Percentiles rank a stretch among this genome's conserved stretches.
These are phyloP conservation scores for Sycophaga agraensis DNA, from an alignment of 1,140 invertebrate species.

Conservation along the genomic window DNA sequence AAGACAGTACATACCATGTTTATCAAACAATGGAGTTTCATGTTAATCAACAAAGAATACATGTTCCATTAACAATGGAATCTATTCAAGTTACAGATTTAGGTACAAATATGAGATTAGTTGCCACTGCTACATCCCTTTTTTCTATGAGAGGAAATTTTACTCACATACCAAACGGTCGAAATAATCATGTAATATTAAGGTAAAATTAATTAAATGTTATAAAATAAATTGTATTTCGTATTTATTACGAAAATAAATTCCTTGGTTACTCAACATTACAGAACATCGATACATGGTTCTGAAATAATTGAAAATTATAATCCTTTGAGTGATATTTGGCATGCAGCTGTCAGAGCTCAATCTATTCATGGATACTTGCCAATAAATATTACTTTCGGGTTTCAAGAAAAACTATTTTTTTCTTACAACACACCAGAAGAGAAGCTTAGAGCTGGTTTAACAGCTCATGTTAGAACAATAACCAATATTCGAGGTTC, in stretches of 20 bases:
- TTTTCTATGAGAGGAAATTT: slow-evolving; percentile 63
- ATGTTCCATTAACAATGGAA: slow-evolving; percentile 56
- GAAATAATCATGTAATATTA: slow-evolving; percentile 62
- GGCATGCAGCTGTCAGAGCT: slow-evolving; percentile 62
- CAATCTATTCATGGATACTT: slow-evolving; percentile 63
- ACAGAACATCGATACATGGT: slow-evolving; percentile 62
- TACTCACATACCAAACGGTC: slow-evolving; percentile 51
- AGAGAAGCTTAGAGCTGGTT: slow-evolving; percentile 47
- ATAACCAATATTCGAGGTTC: slow-evolving; percentile 46
- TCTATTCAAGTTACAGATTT: slow-evolving; percentile 58
- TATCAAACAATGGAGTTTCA: slow-evolving; percentile 58
- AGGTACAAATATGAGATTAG: slow-evolving; percentile 59
- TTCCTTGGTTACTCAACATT: no score
- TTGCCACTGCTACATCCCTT: slow-evolving; percentile 56
- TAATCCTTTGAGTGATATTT: slow-evolving; percentile 62
- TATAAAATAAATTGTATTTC: slow-evolving; percentile 20
- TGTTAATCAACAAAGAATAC: slow-evolving; percentile 58
- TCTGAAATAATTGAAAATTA: slow-evolving; percentile 61
- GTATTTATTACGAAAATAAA: no score
- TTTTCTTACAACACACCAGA: slow-evolving; percentile 50
- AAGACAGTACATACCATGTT: slow-evolving; percentile 46
- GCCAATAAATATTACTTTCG: slow-evolving; percentile 57
- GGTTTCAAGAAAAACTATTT: slow-evolving; percentile 47
- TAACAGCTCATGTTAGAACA: slow-evolving; percentile 47
- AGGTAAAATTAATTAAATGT: slow-evolving; percentile 50